phyloP scores from a whole-genome alignment of 2,113 vertebrate species.

The Eurypyga helias region DNA sequence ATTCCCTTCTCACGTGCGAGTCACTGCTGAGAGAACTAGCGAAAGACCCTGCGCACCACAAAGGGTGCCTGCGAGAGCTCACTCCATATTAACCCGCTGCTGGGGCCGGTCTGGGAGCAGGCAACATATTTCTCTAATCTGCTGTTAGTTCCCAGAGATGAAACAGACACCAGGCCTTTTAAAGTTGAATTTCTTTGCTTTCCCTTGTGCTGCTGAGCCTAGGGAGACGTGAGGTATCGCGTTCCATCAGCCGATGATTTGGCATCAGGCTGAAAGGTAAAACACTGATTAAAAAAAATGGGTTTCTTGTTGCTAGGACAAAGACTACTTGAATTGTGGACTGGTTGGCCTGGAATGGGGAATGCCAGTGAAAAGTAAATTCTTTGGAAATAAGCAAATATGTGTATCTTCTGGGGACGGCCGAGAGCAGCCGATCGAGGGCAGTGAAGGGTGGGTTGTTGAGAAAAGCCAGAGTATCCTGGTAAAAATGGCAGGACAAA shows the following conservation, averaged over 20 bases:
- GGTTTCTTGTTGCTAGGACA: not conserved
- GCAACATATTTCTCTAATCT: conserved; percentile 10
- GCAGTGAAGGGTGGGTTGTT: not conserved
- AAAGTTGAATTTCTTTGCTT: not conserved
- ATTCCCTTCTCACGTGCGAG: not conserved
- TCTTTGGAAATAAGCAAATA: not conserved
- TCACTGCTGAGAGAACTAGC: not conserved
- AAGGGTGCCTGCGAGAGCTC: not conserved
- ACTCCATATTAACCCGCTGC: not conserved
- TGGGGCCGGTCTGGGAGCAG: not conserved
- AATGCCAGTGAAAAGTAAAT: conserved; percentile 41
- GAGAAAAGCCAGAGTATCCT: not conserved
- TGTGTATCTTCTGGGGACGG: not conserved
- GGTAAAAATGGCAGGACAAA: not conserved
- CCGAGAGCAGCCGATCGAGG: fast-evolving
- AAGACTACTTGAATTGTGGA: not conserved
- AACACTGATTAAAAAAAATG: not conserved
- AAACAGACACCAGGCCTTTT: not conserved
- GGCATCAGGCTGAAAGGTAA: not conserved
- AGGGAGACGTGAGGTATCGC: not conserved
- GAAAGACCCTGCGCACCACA: not conserved
- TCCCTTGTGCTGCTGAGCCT: not conserved
- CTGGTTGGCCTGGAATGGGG: not conserved
- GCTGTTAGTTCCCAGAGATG: not conserved
- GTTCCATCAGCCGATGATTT: not conserved